phyloP scores from a whole-genome alignment of 2,113 vertebrate genomes.

The Urocynchramus pylzowi region DNA sequence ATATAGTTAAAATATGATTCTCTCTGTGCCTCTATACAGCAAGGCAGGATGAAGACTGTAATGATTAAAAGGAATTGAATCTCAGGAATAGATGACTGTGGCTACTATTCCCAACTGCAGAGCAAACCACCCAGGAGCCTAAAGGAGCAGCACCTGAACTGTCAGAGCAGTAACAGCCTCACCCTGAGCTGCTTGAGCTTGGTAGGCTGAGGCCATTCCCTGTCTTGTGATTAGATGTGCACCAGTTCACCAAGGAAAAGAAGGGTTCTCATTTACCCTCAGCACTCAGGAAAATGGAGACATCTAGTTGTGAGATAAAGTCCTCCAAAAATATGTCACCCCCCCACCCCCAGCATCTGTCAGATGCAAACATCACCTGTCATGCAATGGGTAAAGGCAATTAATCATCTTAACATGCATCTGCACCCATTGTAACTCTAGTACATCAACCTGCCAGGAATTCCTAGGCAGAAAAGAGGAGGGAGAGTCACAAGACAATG shows the following conservation, averaged over 20 bases:
- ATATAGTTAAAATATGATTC: slow-evolving; percentile 13
- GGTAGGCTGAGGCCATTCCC: background rate
- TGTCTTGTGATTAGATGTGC: background rate
- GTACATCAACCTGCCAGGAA: background rate
- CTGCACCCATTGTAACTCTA: background rate
- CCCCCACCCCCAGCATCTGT: background rate
- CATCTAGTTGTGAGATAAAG: background rate
- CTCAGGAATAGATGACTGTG: background rate
- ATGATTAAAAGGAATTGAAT: background rate
- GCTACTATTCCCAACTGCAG: background rate
- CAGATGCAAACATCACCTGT: background rate
- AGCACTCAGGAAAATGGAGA: background rate
- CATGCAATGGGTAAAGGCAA: background rate
- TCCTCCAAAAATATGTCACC: background rate
- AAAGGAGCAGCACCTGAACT: background rate
- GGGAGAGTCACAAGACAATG: background rate
- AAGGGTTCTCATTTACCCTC: background rate
- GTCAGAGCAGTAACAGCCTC: background rate
- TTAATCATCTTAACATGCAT: background rate
- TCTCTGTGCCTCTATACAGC: background rate
- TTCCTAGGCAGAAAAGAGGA: background rate
- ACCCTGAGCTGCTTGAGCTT: accelerated
- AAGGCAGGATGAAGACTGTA: background rate
- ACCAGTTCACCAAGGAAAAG: background rate
- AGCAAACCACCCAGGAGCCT: background rate